Percentiles rank a stretch among this genome's conserved stretches.
phyloP scores from a whole-genome alignment of 1,140 invertebrate species.

The Pentalonia nigronervosa region DNA sequence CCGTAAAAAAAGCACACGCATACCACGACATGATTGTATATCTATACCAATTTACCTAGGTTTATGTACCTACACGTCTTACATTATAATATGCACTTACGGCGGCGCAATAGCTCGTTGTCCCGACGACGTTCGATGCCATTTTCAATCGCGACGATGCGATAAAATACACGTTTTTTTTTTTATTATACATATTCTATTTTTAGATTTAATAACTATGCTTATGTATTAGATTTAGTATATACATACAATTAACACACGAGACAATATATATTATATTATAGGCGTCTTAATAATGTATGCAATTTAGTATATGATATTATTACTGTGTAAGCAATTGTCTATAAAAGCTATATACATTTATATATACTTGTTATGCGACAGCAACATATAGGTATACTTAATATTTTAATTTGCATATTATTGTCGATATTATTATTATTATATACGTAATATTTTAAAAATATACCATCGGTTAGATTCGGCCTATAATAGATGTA shows the following conservation, averaged over 20 bases:
- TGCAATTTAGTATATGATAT: not conserved
- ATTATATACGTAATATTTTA: not conserved
- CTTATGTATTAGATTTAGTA: not conserved
- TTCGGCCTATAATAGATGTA: not conserved
- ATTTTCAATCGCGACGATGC: slow-evolving; percentile 18
- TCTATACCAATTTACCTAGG: no score
- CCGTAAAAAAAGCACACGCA: not conserved
- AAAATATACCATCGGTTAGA: slow-evolving; percentile 3
- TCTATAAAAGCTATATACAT: not conserved
- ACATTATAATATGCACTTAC: not conserved
- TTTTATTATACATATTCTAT: not conserved
- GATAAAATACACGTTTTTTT: not conserved
- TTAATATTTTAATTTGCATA: not conserved
- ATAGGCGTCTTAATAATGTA: not conserved
- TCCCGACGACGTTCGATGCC: slow-evolving; percentile 13
- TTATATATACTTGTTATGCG: not conserved
- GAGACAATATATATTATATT: not conserved
- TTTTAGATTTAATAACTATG: not conserved
- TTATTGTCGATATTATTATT: not conserved
- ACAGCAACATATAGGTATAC: not conserved
- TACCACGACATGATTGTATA: no score
- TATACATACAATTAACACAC: no score
- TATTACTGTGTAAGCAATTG: not conserved
- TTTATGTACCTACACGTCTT: not conserved
- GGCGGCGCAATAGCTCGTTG: not conserved